Base-by-base conservation (phyloP, 2,888 invertebrate species). In the Drosophila peninsularis region DNA sequence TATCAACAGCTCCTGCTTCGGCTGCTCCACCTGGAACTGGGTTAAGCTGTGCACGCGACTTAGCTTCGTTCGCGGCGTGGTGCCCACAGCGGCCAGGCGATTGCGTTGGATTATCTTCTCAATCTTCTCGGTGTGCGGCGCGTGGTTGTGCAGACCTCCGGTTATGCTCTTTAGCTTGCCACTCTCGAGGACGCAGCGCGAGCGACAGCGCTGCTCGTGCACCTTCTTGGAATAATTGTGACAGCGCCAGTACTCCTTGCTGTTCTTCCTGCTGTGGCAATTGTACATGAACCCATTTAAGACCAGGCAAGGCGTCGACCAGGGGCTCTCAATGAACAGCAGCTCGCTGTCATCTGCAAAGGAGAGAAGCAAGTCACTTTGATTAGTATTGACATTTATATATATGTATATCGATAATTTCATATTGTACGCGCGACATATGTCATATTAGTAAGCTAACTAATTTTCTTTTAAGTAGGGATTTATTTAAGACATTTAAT, bases 191-290 rank as follows among this genome's bases (percentile, higher is more conserved):
- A 93, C 92, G 69, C 93, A 93, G 5, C 93, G 89, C 0, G 93
- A 92, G 3, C 92, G 91, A 69, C 93, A 93, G 6, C 93, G 89
- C 53, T 90, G 86, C 21, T 91, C 90, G 66, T 90, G 89, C 27
- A 86, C 72, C 66, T 91, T 91, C 67, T 92, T 93, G 4, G 93
- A 93, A 69, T 93, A 93, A 75, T 93, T 93, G 73, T 93, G 93
- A 45, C 93, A 93, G 13, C 93, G 90, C 93, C 93, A 93, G 66
- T 93, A 93, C 62, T 91, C 91, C 69, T 92, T 92, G 70, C 90
- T 91, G 61, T 90, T 92, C 61, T 92, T 92, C n/a, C 90, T 90
- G 67, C 93, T 93, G 70, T 93, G 93, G 32, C 93, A 91, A 71
- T 93, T 93, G 75, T 92, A 93, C 88, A 93, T 90, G 66, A 78